Percentiles rank a stretch among this genome's conserved stretches.
These are phyloP conservation scores for Saimiri boliviensis DNA, from an alignment of 2,113 vertebrate genomes.

Conservation along the genomic window DNA sequence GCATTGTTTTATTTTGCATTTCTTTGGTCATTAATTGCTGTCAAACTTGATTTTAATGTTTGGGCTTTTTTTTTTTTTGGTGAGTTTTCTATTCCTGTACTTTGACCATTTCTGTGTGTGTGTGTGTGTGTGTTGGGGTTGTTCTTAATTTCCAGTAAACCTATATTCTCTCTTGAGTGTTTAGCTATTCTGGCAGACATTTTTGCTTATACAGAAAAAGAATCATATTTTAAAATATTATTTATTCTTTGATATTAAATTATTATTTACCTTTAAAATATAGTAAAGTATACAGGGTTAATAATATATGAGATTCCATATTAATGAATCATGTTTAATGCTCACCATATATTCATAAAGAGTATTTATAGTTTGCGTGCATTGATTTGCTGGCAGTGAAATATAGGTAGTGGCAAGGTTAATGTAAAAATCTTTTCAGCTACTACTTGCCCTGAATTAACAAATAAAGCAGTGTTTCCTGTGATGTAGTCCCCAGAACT, in stretches of 20 bases:
- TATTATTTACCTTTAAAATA: constrained; percentile 57
- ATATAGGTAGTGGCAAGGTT: constrained; percentile 57
- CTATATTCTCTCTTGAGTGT: constrained; percentile 1
- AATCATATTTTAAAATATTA: constrained; percentile 27
- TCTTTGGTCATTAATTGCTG: constrained; percentile 42
- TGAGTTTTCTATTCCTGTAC: constrained; percentile 24
- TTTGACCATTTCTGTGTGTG: neutral
- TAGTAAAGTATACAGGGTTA: neutral
- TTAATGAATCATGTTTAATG: constrained; percentile 51
- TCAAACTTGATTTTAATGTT: neutral
- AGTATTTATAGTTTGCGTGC: constrained; percentile 29
- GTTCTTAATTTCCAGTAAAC: constrained; percentile 37
- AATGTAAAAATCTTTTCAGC: constrained; percentile 58
- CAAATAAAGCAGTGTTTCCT: constrained; percentile 35
- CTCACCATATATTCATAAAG: constrained; percentile 60
- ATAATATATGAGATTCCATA: constrained; percentile 46
- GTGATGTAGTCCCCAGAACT: constrained; percentile 1
- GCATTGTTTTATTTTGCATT: constrained; percentile 36
- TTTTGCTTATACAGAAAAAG: constrained; percentile 34
- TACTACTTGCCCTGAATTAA: constrained; percentile 56
- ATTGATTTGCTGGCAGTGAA: constrained; percentile 54
- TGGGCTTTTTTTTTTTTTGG: constrained; percentile 45
- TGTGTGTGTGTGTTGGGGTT: neutral
- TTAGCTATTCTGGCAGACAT: constrained; percentile 33
- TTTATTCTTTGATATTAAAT: constrained; percentile 32